These are phyloP conservation scores for Tetrao urogallus DNA, from an alignment of 2,113 vertebrate species.

Conservation along the genomic window DNA sequence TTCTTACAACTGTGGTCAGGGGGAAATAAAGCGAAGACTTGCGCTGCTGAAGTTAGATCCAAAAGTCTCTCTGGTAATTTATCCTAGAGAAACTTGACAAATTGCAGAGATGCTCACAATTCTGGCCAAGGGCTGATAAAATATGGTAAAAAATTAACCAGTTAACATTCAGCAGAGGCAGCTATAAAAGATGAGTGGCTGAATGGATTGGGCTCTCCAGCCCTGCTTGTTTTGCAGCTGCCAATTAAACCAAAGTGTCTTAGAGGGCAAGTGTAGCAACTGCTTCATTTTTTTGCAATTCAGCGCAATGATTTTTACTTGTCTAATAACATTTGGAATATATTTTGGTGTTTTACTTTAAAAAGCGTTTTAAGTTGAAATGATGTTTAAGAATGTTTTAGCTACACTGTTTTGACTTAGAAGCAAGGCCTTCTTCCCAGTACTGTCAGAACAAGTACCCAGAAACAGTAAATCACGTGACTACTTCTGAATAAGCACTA, in stretches of 20 bases:
- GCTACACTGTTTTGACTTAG: background rate
- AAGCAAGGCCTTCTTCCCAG: background rate
- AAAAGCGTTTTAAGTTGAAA: background rate
- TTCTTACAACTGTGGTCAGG: background rate
- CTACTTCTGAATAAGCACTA: background rate
- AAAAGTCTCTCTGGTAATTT: background rate
- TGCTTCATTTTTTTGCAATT: background rate
- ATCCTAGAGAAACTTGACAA: background rate
- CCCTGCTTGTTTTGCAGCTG: background rate
- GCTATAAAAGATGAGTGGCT: fast-evolving
- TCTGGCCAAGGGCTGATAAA: background rate
- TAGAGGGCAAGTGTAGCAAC: background rate
- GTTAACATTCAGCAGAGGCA: background rate
- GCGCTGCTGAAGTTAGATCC: background rate
- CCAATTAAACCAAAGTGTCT: background rate
- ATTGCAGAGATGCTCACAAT: background rate
- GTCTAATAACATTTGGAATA: background rate
- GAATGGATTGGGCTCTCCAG: background rate
- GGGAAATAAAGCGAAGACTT: background rate
- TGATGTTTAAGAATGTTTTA: background rate
- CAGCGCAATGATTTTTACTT: background rate
- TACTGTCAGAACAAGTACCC: background rate
- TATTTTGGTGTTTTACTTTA: background rate
- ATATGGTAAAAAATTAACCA: background rate
- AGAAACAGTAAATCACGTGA: background rate